Evolutionary conservation across 1,140 invertebrate genomes (phyloP).

Genomic region (Macrobrachium rosenbergii): DNA sequence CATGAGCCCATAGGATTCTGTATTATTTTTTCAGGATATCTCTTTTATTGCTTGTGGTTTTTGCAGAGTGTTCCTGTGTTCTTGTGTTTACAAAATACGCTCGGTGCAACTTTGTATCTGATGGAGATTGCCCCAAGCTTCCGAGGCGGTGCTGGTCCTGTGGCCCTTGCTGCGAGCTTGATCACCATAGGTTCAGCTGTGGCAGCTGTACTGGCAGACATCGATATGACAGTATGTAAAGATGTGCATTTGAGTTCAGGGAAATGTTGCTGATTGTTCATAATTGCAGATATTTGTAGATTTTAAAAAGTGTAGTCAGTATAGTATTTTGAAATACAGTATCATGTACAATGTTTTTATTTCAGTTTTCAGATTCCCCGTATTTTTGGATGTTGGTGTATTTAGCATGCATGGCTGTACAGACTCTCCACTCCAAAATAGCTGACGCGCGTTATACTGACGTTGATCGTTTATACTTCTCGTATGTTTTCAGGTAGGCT

Average conservation of each 20-base stretch:
- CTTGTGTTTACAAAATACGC: constrained; percentile 66
- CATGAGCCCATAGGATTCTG: not conserved
- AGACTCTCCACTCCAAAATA: constrained; percentile 67
- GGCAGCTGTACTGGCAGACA: constrained; percentile 59
- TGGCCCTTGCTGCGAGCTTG: constrained; percentile 55
- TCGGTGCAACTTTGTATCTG: constrained; percentile 66
- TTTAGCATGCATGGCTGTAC: constrained; percentile 66
- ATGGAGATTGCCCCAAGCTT: constrained; percentile 65
- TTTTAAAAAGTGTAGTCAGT: not conserved
- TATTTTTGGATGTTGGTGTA: constrained; percentile 69
- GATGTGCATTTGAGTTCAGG: not conserved
- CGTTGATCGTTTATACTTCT: constrained; percentile 67
- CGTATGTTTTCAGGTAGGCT: constrained; percentile 67
- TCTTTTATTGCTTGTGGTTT: not conserved
- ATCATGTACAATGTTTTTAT: not conserved
- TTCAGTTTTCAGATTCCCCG: constrained; percentile 67
- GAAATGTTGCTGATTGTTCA: too few species aligned
- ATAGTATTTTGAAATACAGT: not conserved
- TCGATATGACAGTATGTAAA: constrained; percentile 59
- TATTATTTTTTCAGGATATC: not conserved
- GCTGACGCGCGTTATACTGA: constrained; percentile 67
- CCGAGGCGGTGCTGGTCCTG: constrained; percentile 11
- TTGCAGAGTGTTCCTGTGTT: constrained; percentile 67
- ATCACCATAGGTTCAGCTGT: constrained; percentile 60
- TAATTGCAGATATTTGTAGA: too few species aligned